phyloP scores from a whole-genome alignment of 2,888 invertebrate genomes.

The Drosophila paracracens region DNA sequence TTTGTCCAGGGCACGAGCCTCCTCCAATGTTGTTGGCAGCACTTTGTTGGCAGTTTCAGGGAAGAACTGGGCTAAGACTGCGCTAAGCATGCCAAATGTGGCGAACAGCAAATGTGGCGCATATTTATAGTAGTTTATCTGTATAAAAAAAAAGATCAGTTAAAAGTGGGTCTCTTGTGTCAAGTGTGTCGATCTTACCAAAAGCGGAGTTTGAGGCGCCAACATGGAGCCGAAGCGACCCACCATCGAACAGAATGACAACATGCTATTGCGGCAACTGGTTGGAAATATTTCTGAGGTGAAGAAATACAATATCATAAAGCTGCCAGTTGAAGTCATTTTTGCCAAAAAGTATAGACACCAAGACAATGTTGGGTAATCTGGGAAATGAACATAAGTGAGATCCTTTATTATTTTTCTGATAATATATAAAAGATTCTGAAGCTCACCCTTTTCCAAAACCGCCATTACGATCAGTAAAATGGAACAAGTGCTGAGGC shows the following conservation, averaged over 20 bases:
- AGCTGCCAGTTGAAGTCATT: slow-evolving; percentile 88
- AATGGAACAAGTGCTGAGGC: slow-evolving; percentile 87
- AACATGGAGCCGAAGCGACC: slow-evolving; percentile 89
- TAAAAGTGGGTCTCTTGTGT: accelerated
- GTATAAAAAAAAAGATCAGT: background rate
- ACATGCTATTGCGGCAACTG: slow-evolving; percentile 87
- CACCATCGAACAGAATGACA: slow-evolving; percentile 89
- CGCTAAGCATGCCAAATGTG: slow-evolving; percentile 86
- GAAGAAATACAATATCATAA: slow-evolving; percentile 88
- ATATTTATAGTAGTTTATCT: slow-evolving; percentile 84
- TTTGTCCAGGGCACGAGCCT: slow-evolving; percentile 84
- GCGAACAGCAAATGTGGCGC: slow-evolving; percentile 87
- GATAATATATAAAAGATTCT: background rate
- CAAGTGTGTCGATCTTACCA: slow-evolving; percentile 74
- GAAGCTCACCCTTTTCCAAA: slow-evolving; percentile 38
- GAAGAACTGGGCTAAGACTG: slow-evolving; percentile 86
- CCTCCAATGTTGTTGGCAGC: slow-evolving; percentile 87
- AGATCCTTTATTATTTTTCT: background rate
- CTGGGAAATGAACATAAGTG: slow-evolving; percentile 25
- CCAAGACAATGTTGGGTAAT: slow-evolving; percentile 85
- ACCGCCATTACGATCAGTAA: slow-evolving; percentile 72
- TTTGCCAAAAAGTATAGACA: slow-evolving; percentile 87
- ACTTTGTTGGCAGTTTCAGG: slow-evolving; percentile 88
- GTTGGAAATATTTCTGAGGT: slow-evolving; percentile 91
- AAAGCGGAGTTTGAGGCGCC: slow-evolving; percentile 90